A percentile compares a stretch with the other conserved stretches of the same genome.
phyloP scores from a whole-genome alignment of 2,113 vertebrate genomes.

The Cacatua alba region DNA sequence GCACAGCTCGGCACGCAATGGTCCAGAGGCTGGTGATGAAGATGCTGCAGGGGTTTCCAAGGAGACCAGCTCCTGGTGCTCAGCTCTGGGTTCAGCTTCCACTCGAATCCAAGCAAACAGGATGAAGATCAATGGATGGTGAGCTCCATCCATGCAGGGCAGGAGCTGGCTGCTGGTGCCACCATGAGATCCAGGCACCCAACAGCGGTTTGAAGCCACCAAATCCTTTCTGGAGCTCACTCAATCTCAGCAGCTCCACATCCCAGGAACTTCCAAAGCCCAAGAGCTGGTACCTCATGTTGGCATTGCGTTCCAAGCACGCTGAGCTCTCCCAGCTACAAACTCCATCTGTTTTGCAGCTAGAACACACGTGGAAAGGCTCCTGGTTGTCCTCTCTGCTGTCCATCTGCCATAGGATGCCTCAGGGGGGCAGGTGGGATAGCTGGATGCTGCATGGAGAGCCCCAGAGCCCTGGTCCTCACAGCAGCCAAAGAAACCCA shows the following conservation, averaged over 20 bases:
- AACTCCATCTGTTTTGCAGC: not conserved
- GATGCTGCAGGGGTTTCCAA: not conserved
- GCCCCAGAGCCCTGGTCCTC: not conserved
- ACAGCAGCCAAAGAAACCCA: not conserved
- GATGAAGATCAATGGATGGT: not conserved
- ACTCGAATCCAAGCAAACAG: not conserved
- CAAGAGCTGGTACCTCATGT: not conserved
- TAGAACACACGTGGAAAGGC: accelerated
- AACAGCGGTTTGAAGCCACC: not conserved
- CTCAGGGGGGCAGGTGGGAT: not conserved
- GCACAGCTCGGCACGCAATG: not conserved
- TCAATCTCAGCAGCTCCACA: not conserved
- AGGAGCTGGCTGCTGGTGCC: not conserved
- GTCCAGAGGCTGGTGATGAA: not conserved
- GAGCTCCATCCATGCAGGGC: not conserved
- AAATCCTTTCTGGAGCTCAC: not conserved
- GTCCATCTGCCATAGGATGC: accelerated
- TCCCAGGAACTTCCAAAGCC: not conserved
- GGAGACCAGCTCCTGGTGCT: not conserved
- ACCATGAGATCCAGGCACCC: accelerated
- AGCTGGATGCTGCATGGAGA: not conserved
- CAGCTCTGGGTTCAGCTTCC: not conserved
- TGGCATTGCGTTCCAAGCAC: accelerated
- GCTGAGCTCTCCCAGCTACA: not conserved
- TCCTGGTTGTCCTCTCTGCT: not conserved